Base-by-base conservation (phyloP, 2,888 invertebrate genomes). In the Archips xylosteana region DNA sequence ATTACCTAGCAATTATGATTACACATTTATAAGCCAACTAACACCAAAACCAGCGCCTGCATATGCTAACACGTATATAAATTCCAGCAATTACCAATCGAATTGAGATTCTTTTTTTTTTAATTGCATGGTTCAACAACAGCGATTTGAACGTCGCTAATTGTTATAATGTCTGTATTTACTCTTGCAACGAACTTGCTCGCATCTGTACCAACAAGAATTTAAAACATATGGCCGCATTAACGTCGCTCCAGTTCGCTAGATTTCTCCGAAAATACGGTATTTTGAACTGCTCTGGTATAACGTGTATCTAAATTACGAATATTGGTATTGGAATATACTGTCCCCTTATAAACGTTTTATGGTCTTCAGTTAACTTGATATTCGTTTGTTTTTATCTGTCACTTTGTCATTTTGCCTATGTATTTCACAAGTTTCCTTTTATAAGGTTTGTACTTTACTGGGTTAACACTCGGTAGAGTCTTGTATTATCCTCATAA, bases 211-310 rank as follows among this genome's bases (percentile, higher is more conserved):
- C 59, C 36, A 74, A 75, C 72, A 74, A 70, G 66, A 65, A 62
- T 42, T 59, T 15, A 59, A 66, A 75, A 59, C 47, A 80, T 75
- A 76, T 78, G 82, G 75, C 79, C 74, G 78, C 75, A 75, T 79
- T 82, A 67, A 73, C 63, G 57, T 13, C 74, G 78, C 69, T 76
- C 80, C 75, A 80, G 76, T 78, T 79, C 74, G 3, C 63, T 71
- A 67, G 77, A 77, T 81, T 83, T 81, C 83, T 79, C 75, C 69
- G 76, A 77, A 76, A 70, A 70, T 76, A 76, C 76, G 64, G 75
- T 77, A 75, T 54, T 54, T 49, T 49, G 76, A 69, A 74, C 76
- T 77, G 75, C 71, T 36, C 63, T 23, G 5, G 10, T 67, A 45
- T 64, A 59, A 71, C 15, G 42, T 42, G 60, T 34, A 71, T 60